These are phyloP conservation scores for Adineta ricciae DNA, from an alignment of 2,888 invertebrate genomes.

Conservation along the genomic window DNA sequence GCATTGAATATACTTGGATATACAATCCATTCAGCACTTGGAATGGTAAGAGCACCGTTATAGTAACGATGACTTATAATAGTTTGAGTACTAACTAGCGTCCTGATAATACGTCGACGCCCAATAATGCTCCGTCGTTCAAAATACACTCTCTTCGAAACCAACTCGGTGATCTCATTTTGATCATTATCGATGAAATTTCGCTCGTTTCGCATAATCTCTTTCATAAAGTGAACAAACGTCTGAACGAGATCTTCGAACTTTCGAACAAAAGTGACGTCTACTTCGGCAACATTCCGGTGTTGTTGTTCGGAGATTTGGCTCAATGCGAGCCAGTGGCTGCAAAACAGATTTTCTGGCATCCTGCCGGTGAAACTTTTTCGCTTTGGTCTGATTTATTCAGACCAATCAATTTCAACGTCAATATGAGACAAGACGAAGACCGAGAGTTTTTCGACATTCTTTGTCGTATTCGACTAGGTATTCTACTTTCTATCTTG, in stretches of 20 bases:
- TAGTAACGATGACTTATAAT: no score
- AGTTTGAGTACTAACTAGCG: background rate
- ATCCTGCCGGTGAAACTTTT: background rate
- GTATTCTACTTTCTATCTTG: background rate
- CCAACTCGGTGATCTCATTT: background rate
- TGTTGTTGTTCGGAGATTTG: background rate
- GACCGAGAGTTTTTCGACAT: background rate
- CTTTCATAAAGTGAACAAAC: background rate
- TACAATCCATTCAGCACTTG: background rate
- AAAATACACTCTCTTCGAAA: background rate
- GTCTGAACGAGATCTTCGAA: background rate
- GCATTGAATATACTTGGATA: background rate
- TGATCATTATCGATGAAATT: background rate
- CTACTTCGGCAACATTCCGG: background rate
- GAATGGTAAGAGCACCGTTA: background rate
- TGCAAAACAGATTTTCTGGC: background rate
- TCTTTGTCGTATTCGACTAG: background rate
- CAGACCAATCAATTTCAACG: background rate
- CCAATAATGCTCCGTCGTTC: background rate
- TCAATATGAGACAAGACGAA: background rate
- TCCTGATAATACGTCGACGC: background rate
- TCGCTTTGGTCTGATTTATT: background rate
- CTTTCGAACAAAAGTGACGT: background rate
- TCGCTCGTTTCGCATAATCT: background rate
- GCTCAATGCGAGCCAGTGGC: background rate